Conservation (phyloP, 1,140 invertebrate genomes). For the Panagrolaimus sp. region DNA sequence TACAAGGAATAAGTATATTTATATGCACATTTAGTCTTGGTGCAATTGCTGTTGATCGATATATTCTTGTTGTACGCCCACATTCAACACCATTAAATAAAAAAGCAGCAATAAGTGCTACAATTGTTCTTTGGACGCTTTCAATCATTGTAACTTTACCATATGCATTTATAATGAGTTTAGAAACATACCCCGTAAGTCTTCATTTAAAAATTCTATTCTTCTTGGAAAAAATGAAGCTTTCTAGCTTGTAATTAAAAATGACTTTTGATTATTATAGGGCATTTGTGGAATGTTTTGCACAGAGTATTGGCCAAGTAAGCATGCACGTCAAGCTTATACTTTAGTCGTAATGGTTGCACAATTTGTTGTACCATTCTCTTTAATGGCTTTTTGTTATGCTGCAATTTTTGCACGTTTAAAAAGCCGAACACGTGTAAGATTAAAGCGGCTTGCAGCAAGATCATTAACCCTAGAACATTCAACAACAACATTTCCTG, state of each 20-base stretch:
- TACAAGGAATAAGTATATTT: conserved; percentile 49
- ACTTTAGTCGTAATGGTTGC: conserved; percentile 33
- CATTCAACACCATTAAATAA: conserved; percentile 42
- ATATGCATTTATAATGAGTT: conserved; percentile 54
- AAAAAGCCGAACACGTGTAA: conserved; percentile 17
- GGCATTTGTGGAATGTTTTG: conserved; percentile 47
- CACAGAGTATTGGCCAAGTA: conserved; percentile 48
- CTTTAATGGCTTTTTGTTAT: conserved; percentile 10
- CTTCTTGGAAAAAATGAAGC: no score
- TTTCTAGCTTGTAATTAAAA: background rate
- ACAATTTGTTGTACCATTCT: conserved; percentile 27
- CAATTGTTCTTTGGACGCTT: conserved; percentile 51
- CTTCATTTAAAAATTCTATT: no score
- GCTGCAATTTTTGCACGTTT: background rate
- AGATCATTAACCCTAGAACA: conserved; percentile 32
- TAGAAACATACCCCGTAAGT: conserved; percentile 44
- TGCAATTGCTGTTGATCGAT: conserved; percentile 56
- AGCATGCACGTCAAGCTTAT: conserved; percentile 47
- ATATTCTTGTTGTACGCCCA: conserved; percentile 51
- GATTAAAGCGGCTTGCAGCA: conserved; percentile 37
- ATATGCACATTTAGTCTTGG: conserved; percentile 52
- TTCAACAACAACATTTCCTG: background rate
- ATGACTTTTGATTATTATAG: background rate
- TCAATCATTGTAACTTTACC: conserved; percentile 57
- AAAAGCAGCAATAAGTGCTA: conserved; percentile 33